phyloP scores from a whole-genome alignment of 2,888 invertebrate genomes.

The Platypus cylindrus region DNA sequence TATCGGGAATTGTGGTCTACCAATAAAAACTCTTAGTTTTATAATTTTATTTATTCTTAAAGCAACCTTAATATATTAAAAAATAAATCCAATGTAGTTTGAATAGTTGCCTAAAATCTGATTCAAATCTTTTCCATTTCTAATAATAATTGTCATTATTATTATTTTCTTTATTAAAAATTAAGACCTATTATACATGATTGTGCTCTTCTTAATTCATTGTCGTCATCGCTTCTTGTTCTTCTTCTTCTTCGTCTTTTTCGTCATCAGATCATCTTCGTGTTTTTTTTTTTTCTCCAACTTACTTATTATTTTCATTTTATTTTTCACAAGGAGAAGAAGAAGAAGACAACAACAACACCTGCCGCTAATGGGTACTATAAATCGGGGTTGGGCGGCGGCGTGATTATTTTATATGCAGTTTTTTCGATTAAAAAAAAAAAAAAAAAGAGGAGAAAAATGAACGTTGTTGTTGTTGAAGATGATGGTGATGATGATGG shows the following conservation, averaged over 20 bases:
- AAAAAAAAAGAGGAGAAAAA: slow-evolving; percentile 19
- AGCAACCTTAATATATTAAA: too few relatives aligned
- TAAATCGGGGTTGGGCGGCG: slow-evolving; percentile 12
- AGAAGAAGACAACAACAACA: too few relatives aligned
- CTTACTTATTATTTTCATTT: too few relatives aligned
- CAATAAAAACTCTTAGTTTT: too few relatives aligned
- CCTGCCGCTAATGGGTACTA: slow-evolving; percentile 14
- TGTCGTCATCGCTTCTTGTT: neutral
- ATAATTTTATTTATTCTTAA: too few relatives aligned
- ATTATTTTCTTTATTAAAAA: neutral
- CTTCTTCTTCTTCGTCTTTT: too few relatives aligned
- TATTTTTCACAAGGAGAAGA: slow-evolving; percentile 14
- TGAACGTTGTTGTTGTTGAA: slow-evolving; percentile 4
- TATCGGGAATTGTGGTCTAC: too few relatives aligned
- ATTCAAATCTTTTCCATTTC: too few relatives aligned
- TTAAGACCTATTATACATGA: neutral
- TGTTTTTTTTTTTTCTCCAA: too few relatives aligned
- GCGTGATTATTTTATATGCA: slow-evolving; percentile 11
- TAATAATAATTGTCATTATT: neutral
- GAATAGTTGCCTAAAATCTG: too few relatives aligned
- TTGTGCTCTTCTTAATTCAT: neutral
- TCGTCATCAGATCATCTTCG: too few relatives aligned
- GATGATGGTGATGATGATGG: slow-evolving; percentile 5
- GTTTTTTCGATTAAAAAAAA: slow-evolving; percentile 14
- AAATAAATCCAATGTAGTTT: too few relatives aligned